Evolutionary conservation across 1,140 invertebrate genomes (phyloP).

Genomic region (Lepidurus arcticus): DNA sequence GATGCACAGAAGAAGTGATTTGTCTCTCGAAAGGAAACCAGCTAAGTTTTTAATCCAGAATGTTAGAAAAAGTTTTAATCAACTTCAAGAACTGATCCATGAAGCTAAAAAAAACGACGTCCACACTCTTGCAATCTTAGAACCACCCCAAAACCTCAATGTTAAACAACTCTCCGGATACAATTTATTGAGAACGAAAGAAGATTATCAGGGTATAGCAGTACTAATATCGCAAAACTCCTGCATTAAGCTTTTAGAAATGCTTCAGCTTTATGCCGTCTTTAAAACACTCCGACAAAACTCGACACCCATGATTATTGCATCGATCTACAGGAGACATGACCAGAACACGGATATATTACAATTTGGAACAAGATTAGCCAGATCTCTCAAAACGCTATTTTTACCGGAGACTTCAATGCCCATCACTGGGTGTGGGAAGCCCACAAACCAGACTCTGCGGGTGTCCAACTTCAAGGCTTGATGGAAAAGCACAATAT

Average conservation of each 20-base stretch:
- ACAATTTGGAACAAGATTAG: background rate
- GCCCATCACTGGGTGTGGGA: background rate
- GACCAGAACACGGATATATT: background rate
- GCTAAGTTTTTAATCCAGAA: constrained; percentile 18
- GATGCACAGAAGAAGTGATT: background rate
- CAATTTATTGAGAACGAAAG: background rate
- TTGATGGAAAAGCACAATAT: background rate
- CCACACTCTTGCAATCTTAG: background rate
- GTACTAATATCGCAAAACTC: background rate
- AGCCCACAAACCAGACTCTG: background rate
- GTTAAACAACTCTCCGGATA: background rate
- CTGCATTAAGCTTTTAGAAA: constrained; percentile 5
- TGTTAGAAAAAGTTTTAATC: constrained; percentile 1
- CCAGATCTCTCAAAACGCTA: background rate
- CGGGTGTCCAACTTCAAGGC: background rate
- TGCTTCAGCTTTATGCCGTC: background rate
- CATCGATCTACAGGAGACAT: background rate
- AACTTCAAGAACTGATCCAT: background rate
- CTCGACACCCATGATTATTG: background rate
- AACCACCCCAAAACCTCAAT: constrained; percentile 16
- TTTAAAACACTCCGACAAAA: background rate
- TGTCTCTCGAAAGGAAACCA: constrained; percentile 19
- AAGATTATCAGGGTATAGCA: background rate
- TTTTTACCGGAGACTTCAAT: no score
- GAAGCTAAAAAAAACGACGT: constrained; percentile 6